Percentiles rank a stretch among this genome's conserved stretches.
phyloP scores from a whole-genome alignment of 2,797 vertebrate genomes.

The Lacerta agilis region DNA sequence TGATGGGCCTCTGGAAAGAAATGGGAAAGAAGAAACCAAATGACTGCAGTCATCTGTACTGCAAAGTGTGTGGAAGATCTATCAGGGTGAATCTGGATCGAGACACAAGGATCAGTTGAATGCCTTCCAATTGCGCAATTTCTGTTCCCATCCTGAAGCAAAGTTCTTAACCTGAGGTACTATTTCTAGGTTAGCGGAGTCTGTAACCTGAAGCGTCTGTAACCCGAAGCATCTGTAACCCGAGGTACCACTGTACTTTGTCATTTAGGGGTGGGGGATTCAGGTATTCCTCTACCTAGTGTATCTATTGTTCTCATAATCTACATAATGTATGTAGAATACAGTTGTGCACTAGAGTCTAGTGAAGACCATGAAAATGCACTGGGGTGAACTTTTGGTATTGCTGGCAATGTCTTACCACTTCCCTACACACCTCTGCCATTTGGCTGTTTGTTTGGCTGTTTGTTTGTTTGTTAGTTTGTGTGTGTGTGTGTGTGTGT shows the following conservation, averaged over 20 bases:
- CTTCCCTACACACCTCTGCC: not conserved
- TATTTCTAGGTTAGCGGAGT: no score
- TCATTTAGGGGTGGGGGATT: no score
- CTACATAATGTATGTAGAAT: no score
- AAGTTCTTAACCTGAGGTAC: no score
- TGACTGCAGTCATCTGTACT: not conserved
- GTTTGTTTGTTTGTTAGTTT: not conserved
- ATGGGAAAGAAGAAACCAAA: not conserved
- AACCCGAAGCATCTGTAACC: no score
- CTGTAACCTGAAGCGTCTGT: no score
- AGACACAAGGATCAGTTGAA: not conserved
- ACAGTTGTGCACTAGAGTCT: not conserved
- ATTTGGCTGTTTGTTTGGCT: not conserved
- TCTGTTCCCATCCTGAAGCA: no score
- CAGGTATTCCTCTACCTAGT: not conserved
- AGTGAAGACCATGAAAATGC: not conserved
- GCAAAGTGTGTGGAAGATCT: not conserved
- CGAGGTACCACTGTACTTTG: no score
- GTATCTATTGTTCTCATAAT: not conserved
- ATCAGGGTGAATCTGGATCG: not conserved
- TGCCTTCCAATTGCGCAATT: not conserved
- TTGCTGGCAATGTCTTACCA: not conserved
- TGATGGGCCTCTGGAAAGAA: not conserved
- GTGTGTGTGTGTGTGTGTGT: not conserved
- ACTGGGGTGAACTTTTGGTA: not conserved